These are phyloP conservation scores for Papilio glaucus DNA, from an alignment of 1,140 invertebrate species.

Conservation along the genomic window DNA sequence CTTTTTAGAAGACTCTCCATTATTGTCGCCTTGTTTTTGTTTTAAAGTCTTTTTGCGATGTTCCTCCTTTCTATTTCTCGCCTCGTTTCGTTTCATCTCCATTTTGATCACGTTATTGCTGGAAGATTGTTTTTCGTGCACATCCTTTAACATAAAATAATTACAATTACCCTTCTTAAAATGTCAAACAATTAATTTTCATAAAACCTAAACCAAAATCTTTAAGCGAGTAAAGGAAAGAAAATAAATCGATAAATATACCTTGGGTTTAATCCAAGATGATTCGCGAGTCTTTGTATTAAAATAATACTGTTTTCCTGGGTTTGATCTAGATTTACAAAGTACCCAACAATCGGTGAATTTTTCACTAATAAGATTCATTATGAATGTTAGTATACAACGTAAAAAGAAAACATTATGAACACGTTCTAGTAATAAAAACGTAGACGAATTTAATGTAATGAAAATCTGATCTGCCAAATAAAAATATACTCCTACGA, in stretches of 20 bases:
- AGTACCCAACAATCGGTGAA: conserved; percentile 71
- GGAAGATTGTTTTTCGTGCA: conserved; percentile 6
- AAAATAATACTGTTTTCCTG: conserved; percentile 75
- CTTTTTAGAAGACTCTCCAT: background rate
- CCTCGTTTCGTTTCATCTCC: conserved; percentile 55
- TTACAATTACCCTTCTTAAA: background rate
- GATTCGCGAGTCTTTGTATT: conserved; percentile 77
- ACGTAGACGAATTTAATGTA: background rate
- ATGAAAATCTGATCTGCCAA: background rate
- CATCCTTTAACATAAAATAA: background rate
- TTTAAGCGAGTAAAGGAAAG: background rate
- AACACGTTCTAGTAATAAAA: background rate
- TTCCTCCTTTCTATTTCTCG: conserved; percentile 49
- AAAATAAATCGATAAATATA: conserved; percentile 60
- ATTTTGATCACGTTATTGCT: conserved; percentile 37
- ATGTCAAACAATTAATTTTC: background rate
- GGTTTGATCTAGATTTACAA: conserved; percentile 74
- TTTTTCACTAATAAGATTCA: conserved; percentile 40
- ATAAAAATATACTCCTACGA: conserved; percentile 7
- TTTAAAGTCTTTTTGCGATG: conserved; percentile 13
- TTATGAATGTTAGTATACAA: conserved; percentile 21
- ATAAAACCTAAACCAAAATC: background rate
- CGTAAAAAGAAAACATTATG: conserved; percentile 2
- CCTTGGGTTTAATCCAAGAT: conserved; percentile 73
- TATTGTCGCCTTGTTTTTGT: conserved; percentile 4